phyloP scores from a whole-genome alignment of 2,888 invertebrate genomes.

The Polydrusus cervinus region DNA sequence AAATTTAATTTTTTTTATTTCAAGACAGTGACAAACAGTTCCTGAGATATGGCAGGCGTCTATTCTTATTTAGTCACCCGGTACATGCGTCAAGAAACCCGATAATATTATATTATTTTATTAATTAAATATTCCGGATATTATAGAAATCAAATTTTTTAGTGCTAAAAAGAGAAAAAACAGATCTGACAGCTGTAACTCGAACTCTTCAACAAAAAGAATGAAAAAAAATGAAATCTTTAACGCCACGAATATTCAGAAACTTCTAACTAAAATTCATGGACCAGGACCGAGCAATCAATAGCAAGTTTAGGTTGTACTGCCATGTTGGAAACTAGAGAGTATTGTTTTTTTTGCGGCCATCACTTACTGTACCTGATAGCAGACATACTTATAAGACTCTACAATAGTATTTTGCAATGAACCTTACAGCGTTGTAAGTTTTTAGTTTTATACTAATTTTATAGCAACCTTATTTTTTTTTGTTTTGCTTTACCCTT shows the following conservation, averaged over 20 bases:
- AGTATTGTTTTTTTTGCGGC: not conserved
- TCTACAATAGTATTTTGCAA: not conserved
- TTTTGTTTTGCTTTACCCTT: no score
- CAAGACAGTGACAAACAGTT: no score
- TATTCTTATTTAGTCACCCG: no score
- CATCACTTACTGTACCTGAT: constrained; percentile 3
- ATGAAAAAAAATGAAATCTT: constrained; percentile 12
- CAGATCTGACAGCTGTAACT: constrained; percentile 47
- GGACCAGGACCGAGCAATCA: constrained; percentile 19
- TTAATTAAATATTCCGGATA: not conserved
- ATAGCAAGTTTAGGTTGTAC: not conserved
- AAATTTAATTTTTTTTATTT: no score
- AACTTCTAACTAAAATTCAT: constrained; percentile 33
- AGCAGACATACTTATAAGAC: not conserved
- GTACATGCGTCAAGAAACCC: no score
- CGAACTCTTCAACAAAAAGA: constrained; percentile 42
- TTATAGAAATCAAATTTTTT: not conserved
- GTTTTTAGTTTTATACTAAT: not conserved
- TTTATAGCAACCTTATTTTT: no score
- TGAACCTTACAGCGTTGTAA: constrained; percentile 1
- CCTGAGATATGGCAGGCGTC: no score
- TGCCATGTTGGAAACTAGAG: not conserved
- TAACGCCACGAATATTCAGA: constrained; percentile 30
- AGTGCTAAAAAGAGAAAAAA: constrained; percentile 45
- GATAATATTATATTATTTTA: no score